Conservation (phyloP, 2,113 vertebrate genomes). For the Cryptoleucopteryx plumbea region DNA sequence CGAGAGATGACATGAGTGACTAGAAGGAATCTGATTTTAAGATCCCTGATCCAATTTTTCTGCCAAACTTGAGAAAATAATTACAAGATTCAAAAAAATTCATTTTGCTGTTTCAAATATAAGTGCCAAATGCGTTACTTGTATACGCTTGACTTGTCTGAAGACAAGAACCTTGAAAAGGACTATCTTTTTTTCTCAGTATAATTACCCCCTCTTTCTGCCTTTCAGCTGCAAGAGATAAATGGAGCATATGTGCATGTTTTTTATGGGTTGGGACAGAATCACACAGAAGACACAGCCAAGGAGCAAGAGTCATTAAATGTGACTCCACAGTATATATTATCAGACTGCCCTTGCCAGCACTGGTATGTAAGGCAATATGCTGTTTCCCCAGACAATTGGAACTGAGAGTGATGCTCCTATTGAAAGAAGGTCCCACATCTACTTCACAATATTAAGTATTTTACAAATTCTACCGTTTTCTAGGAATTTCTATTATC, state of each 20-base stretch:
- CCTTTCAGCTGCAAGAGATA: conserved; percentile 5
- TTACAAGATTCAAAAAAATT: conserved; percentile 52
- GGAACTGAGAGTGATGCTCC: not conserved
- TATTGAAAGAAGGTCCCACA: not conserved
- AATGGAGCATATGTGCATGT: conserved; percentile 10
- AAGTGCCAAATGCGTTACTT: conserved; percentile 26
- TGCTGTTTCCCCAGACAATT: not conserved
- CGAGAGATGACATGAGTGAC: not conserved
- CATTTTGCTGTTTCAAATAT: conserved; percentile 25
- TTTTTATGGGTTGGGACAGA: conserved; percentile 2
- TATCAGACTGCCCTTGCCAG: not conserved
- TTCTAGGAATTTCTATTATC: not conserved
- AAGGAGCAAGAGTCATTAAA: not conserved
- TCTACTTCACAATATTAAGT: not conserved
- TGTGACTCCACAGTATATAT: not conserved
- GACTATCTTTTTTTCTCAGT: not conserved
- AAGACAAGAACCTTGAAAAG: conserved; percentile 44
- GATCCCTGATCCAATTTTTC: conserved; percentile 49
- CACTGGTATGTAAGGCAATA: not conserved
- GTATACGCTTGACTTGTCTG: conserved; percentile 13
- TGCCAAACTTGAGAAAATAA: conserved; percentile 58
- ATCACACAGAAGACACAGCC: not conserved
- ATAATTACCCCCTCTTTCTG: conserved; percentile 48
- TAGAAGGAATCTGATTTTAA: conserved; percentile 30
- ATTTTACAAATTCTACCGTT: not conserved